Evolutionary conservation across 2,797 vertebrate species (phyloP).

Genomic region (Sternarchorhynchus goeldii): DNA sequence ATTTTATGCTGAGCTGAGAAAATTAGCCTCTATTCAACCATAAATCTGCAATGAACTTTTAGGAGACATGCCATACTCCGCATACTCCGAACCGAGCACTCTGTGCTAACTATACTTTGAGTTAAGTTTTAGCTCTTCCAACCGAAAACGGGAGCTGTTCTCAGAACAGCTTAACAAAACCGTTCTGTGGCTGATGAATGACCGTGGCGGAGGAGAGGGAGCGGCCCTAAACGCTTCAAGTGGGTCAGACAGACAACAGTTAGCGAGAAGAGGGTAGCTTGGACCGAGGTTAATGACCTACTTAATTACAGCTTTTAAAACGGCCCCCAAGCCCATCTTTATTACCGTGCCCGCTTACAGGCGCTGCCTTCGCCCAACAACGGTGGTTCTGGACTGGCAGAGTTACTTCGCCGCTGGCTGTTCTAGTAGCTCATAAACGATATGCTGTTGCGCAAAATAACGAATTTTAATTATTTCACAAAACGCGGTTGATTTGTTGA

Average conservation of each 20-base stretch:
- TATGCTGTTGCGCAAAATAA: too few relatives aligned
- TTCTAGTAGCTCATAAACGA: too few relatives aligned
- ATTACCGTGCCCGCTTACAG: slow-evolving; percentile 34
- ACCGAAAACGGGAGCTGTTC: slow-evolving; percentile 2
- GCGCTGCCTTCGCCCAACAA: slow-evolving; percentile 3
- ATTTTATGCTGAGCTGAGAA: too few relatives aligned
- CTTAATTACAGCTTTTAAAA: slow-evolving; percentile 52
- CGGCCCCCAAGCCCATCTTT: slow-evolving; percentile 39
- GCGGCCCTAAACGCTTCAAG: slow-evolving; percentile 39
- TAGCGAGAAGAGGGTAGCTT: slow-evolving; percentile 40
- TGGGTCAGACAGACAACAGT: slow-evolving; percentile 53
- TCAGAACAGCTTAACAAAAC: background rate
- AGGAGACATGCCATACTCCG: background rate
- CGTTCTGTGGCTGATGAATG: background rate
- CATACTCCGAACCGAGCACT: background rate
- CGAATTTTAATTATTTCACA: too few relatives aligned
- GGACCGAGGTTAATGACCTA: slow-evolving; percentile 53
- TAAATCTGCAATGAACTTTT: background rate
- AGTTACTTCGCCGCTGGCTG: too few relatives aligned
- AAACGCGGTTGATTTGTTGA: too few relatives aligned
- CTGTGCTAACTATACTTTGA: too few relatives aligned
- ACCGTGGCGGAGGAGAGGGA: slow-evolving; percentile 28
- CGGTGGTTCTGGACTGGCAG: background rate
- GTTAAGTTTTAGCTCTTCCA: too few relatives aligned
- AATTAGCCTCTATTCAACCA: background rate